Base-by-base conservation (phyloP, 2,888 invertebrate genomes). In the Agrochola macilenta region DNA sequence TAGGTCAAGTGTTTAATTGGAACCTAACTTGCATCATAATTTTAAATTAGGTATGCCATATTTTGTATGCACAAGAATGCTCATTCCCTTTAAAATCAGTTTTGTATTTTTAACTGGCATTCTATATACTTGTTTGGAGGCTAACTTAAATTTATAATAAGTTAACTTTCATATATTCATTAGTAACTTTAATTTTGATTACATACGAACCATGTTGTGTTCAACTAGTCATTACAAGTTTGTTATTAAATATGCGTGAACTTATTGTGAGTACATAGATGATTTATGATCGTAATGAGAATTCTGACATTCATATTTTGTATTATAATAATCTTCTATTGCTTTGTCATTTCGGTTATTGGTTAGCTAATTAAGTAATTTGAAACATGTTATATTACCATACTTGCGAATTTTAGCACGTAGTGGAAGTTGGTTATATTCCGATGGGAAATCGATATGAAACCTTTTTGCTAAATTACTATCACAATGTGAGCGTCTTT, bases 181-280 rank as follows among this genome's bases (percentile, higher is more conserved):
- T 61, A 60, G 39, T 65, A 49, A 68, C 26, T 57, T 52, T 46
- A 60, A 63, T n/a, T 61, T 63, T 69, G 23, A 68, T 71, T 52
- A 26, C 57, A 54, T 61, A 61, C 23, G n/a, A 63, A 43, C n/a
- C 12, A 68, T 74, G 35, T 63, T 63, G 11, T 82, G 5, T 82
- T 58, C 54, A 58, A 63, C 39, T 49, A 58, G 26, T 23, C 54
- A 75, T 75, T 65, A 57, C 54, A 69, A 74, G 26, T 54, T 78
- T 54, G 52, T 73, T 84, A 76, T 65, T 76, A 74, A 79, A 68
- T 71, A 72, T 39, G 23, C 52, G 43, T 73, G 61, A 79, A 57
- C 39, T 83, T 69, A 74, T 60, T 46, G 26, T 74, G 58, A 73
- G 23, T 76, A 76, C 57, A 72, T 58, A 8, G 8, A 75, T 78